Base-by-base conservation (phyloP, 2,113 vertebrate species). In the Cryptomyrus ogoouensis region DNA sequence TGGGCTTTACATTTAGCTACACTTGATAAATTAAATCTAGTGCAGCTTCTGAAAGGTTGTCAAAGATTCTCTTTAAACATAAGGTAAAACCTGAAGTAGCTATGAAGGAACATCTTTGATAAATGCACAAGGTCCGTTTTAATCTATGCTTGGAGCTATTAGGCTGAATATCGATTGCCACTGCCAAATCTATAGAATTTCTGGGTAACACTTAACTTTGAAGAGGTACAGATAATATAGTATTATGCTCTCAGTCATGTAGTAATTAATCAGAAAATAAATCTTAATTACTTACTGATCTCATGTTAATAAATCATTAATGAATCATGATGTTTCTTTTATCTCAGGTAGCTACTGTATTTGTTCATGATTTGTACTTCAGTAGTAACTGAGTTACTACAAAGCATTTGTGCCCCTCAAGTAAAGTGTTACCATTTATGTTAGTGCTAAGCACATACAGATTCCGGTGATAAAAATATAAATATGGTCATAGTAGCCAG, bases 31-130 rank as follows among this genome's bases (percentile, higher is more conserved):
- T 21, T 77, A 74, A 83, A 83, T 83, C 70, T 66, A 89, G n/a
- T 21, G 31, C 49, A 46, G 31, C 35, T 89, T 83, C 70, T 35
- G 85, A 83, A 89, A 89, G 88, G 66, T 42, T 89, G 70, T 6
- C 70, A 83, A 80, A 50, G 47, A 80, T 15, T 80, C 47, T 89
- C 42, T 47, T 19, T 19, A 77, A 35, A 19, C 35, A 80, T 39
- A 83, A 53, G 27, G 88, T 52, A 19, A 53, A 88, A 47, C 49
- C 27, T 31, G 17, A 83, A 66, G 58, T 21, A 66, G 17, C 21
- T 88, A 44, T 21, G 3, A 62, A 21, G 24, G 21, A 46, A 24
- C 7, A 42, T 88, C 21, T 70, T 70, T 88, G 39, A 88, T 44
- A 46, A 88, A 88, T 70, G 21, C 10, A 44, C 31, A 66, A 8